Percentiles rank a stretch among this genome's conserved stretches.
These are phyloP conservation scores for Ophiothrix spiculata DNA, from an alignment of 35 echinoderm and acorn worm genomes.

Conservation along the genomic window DNA sequence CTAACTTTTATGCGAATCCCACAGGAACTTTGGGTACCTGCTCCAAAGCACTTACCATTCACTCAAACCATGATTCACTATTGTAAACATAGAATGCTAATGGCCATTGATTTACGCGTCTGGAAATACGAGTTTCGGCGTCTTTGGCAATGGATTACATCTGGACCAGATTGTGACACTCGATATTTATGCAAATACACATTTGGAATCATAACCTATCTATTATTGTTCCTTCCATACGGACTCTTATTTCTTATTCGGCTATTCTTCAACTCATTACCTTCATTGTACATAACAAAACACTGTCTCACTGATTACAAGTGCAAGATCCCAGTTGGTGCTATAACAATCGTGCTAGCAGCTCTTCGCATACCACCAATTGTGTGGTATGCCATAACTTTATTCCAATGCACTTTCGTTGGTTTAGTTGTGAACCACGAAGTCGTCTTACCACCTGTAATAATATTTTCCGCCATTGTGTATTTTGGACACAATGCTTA, in stretches of 20 bases:
- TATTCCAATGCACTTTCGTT: background rate
- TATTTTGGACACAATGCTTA: background rate
- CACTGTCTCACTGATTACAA: background rate
- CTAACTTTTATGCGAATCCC: background rate
- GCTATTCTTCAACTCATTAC: background rate
- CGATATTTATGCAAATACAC: background rate
- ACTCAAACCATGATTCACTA: background rate
- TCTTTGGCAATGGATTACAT: background rate
- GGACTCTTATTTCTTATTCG: constrained; percentile 1
- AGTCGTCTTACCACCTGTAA: background rate
- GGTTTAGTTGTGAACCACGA: background rate
- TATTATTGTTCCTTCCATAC: background rate
- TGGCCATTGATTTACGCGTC: background rate
- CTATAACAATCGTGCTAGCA: background rate
- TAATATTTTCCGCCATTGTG: background rate
- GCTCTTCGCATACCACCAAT: background rate
- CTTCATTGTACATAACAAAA: background rate
- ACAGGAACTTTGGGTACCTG: background rate
- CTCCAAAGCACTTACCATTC: background rate
- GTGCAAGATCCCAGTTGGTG: background rate
- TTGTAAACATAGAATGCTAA: background rate
- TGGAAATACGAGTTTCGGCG: constrained; percentile 4
- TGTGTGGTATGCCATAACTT: background rate
- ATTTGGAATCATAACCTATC: background rate
- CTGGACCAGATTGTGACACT: background rate